Conservation (phyloP, 2,113 vertebrate genomes). For the Vidua macroura region DNA sequence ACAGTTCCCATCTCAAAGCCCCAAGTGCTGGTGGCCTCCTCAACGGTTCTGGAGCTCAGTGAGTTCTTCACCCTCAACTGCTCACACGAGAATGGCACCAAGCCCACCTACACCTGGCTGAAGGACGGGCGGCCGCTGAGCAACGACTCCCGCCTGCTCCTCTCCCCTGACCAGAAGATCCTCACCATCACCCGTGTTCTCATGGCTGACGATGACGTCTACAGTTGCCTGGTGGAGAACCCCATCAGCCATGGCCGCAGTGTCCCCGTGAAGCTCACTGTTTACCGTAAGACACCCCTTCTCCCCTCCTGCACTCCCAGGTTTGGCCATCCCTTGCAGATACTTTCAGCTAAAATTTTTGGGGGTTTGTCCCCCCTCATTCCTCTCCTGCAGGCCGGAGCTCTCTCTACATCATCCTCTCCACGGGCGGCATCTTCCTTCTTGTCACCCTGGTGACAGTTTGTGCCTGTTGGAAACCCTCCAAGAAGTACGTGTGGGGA, state of each 20-base stretch:
- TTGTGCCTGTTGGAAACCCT: constrained; percentile 98
- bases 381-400: constrained; percentile 81
- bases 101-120: constrained; percentile 88
- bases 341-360: neutral
- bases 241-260: constrained; percentile 87
- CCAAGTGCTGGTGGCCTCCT: constrained; percentile 79
- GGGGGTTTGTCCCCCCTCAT: neutral
- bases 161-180: constrained; percentile 87
- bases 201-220: constrained; percentile 88
- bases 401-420: constrained; percentile 97
- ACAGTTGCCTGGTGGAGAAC: constrained; percentile 90
- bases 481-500: constrained; percentile 81
- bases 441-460: constrained; percentile 96
- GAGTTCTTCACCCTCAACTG: constrained; percentile 91
- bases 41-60: constrained; percentile 89
- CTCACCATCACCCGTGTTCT: constrained; percentile 88
- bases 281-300: constrained; percentile 83
- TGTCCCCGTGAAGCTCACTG: constrained; percentile 84
- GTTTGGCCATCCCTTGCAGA: neutral
- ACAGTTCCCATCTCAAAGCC: constrained; percentile 89
- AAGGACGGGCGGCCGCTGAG: constrained; percentile 86
- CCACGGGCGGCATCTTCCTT: constrained; percentile 95
- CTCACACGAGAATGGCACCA: constrained; percentile 89
- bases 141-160: constrained; percentile 84
- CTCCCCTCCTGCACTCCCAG: neutral